Conservation (phyloP, 2,113 vertebrate species). For the Mesitornis unicolor region DNA sequence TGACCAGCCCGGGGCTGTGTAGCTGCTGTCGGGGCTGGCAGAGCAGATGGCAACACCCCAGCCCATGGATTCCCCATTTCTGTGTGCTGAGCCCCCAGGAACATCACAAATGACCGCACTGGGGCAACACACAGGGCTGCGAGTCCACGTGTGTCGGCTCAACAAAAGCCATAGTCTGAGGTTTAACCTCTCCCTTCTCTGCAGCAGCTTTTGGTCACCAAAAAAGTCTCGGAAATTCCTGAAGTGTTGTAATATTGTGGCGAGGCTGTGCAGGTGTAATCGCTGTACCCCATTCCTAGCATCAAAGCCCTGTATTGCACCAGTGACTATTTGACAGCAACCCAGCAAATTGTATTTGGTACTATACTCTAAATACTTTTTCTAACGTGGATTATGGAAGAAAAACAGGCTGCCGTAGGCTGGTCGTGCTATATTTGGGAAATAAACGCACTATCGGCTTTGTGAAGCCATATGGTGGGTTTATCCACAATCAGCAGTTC, state of each 20-base stretch:
- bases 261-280: not conserved
- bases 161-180: not conserved
- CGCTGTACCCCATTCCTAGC: not conserved
- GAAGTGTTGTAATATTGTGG: not conserved
- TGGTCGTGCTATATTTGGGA: slow-evolving; percentile 51
- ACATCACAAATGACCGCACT: not conserved
- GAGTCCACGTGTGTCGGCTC: rapidly evolving
- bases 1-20: not conserved
- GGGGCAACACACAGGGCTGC: not conserved
- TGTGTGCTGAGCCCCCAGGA: not conserved
- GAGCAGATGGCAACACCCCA: not conserved
- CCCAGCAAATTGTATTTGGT: not conserved
- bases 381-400: slow-evolving; percentile 45
- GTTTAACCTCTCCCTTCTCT: not conserved
- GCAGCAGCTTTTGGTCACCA: not conserved
- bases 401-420: slow-evolving; percentile 24
- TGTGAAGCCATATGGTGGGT: slow-evolving; percentile 58
- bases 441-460: slow-evolving; percentile 46
- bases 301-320: not conserved
- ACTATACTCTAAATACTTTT: slow-evolving; percentile 2
- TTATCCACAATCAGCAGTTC: slow-evolving; percentile 65
- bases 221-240: not conserved
- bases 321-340: not conserved
- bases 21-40: not conserved
- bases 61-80: not conserved